phyloP scores from a whole-genome alignment of 2,113 vertebrate genomes.

The Archocentrus centrarchus region DNA sequence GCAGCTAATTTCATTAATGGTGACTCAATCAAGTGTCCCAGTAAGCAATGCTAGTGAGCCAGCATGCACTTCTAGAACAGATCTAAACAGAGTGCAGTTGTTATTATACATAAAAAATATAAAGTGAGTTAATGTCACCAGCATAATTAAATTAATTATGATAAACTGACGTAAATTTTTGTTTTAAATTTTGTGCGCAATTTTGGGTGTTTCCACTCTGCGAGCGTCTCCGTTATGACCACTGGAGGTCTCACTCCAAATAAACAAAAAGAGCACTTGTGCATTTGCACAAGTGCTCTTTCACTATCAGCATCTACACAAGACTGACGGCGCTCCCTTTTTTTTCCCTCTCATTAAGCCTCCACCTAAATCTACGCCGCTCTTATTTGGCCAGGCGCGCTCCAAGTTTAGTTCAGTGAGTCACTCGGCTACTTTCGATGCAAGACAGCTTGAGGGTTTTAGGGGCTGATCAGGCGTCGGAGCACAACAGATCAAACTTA shows the following conservation, averaged over 20 bases:
- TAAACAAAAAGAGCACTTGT: background rate
- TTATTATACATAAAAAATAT: background rate
- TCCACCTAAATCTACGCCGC: background rate
- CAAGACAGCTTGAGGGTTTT: background rate
- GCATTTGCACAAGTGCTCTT: background rate
- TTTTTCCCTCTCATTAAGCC: background rate
- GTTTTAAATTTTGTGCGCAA: background rate
- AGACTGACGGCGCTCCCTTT: background rate
- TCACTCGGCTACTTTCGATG: conserved; percentile 14
- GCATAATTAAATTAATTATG: background rate
- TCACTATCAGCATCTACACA: background rate
- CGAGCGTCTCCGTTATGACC: conserved; percentile 15
- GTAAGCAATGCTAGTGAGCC: background rate
- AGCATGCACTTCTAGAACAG: background rate
- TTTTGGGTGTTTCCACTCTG: background rate
- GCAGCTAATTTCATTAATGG: background rate
- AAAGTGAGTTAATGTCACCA: background rate
- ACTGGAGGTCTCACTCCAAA: conserved; percentile 62
- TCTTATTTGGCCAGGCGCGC: background rate
- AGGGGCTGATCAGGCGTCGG: background rate
- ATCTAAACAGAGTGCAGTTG: background rate
- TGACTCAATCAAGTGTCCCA: background rate
- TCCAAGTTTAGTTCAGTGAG: too few relatives aligned
- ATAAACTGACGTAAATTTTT: background rate
- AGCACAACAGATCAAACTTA: background rate